Evolutionary conservation across 1,140 invertebrate genomes (phyloP), one percentile per base, ranked within the genome.

Genomic region (Drosophila melanica): DNA sequence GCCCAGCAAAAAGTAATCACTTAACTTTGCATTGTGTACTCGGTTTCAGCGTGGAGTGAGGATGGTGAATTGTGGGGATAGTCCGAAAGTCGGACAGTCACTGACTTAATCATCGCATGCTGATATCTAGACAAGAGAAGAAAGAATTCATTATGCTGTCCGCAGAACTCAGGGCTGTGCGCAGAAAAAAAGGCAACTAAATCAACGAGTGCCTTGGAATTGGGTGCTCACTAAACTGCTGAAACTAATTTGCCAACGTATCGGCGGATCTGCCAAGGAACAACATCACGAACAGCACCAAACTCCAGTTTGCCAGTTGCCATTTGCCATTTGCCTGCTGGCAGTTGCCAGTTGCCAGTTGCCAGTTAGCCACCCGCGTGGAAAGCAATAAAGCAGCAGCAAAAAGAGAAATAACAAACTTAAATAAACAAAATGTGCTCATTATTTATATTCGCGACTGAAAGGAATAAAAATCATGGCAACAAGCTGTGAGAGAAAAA

Each of bases 371-470:
- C 82, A 89, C 62, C 84, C 84, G 77, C 84, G 84, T 89, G 84
- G 79, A 87, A 89, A 87, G 84, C 84, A 73, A 87, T 87, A 87
- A 87, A 87, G 72, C 79, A 82, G 59, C 77, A 59, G 66, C 37
- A 66, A 47, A 58, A 59, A 77, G 72, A 80, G 63, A 62, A 75
- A 86, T 69, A 86, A 81, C 75, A 87, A 86, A 86, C 82, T 86
- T 86, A 79, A 85, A 85, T 86, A 87, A 81, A 87, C 82, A 89
- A 89, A 87, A 84, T 84, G 80, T 84, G 63, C 79, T 89, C 82
- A 89, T 87, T 87, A 87, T 87, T 89, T 87, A 87, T 87, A 84
- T 89, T 79, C 76, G 79, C 79, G 57, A 76, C 60, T 65, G 65
- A 71, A 66, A 75, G 55, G 60, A 71, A 86, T 65, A 71, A 67